phyloP scores from a whole-genome alignment of 2,888 invertebrate species.

The Mamestra brassicae region DNA sequence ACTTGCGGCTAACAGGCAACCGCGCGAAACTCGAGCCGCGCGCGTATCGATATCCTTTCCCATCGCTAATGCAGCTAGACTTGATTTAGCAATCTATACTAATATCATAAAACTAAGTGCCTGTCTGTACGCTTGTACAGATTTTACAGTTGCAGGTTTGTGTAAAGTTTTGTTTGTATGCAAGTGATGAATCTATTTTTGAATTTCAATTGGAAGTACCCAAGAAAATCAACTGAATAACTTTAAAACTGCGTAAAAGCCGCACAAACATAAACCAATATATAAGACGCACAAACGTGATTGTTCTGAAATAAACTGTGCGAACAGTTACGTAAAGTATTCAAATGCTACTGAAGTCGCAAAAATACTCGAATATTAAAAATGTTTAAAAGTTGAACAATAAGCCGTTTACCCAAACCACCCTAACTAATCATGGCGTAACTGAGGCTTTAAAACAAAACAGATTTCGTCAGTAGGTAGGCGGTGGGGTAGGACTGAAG shows the following conservation, averaged over 20 bases:
- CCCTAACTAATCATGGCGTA: constrained; percentile 28
- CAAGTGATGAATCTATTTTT: constrained; percentile 21
- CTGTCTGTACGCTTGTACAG: constrained; percentile 27
- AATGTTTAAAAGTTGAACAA: constrained; percentile 31
- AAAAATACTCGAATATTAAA: constrained; percentile 38
- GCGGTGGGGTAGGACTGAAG: constrained; percentile 8
- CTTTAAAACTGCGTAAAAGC: constrained; percentile 28
- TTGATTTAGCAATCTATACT: constrained; percentile 67
- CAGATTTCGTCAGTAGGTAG: constrained; percentile 21
- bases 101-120: constrained; percentile 59
- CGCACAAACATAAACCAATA: neutral
- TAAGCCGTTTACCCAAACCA: constrained; percentile 30
- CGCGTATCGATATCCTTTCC: constrained; percentile 83
- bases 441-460: constrained; percentile 25
- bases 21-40: constrained; percentile 82
- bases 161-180: constrained; percentile 1
- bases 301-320: constrained; percentile 41
- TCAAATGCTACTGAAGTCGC: constrained; percentile 24
- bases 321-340: constrained; percentile 37
- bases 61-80: constrained; percentile 73
- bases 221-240: constrained; percentile 36
- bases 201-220: constrained; percentile 22
- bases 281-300: constrained; percentile 37
- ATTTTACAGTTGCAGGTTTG: constrained; percentile 16
- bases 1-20: constrained; percentile 79